Conservation (phyloP, 2,888 invertebrate genomes). For the Mantis religiosa region DNA sequence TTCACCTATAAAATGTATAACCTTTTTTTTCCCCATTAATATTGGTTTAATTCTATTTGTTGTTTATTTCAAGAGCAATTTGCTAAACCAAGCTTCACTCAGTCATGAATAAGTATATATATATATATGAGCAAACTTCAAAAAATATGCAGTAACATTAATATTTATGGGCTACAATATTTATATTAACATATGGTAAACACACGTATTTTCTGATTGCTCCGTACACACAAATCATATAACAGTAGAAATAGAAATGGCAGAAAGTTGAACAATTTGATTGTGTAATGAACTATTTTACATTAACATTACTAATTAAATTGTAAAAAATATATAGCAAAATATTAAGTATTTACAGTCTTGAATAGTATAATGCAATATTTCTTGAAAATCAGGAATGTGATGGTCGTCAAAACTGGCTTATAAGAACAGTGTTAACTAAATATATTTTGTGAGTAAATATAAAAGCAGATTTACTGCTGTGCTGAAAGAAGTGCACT, state of each 20-base stretch:
- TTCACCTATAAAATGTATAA: neutral
- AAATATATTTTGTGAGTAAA: neutral
- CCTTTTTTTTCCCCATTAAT: neutral
- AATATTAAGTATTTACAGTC: slow-evolving; percentile 10
- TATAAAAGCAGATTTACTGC: neutral
- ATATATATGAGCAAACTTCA: neutral
- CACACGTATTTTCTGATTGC: neutral
- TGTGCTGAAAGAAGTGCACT: neutral
- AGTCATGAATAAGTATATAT: neutral
- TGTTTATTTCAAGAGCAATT: neutral
- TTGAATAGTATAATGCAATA: neutral
- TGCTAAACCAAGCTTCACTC: neutral
- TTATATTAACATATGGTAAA: neutral
- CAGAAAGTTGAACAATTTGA: neutral
- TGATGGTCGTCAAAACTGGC: neutral
- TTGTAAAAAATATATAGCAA: slow-evolving; percentile 15
- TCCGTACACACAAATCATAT: neutral
- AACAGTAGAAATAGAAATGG: neutral
- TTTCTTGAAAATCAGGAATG: neutral
- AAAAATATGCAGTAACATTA: neutral
- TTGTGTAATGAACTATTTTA: neutral
- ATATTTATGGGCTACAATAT: neutral
- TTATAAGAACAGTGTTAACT: neutral
- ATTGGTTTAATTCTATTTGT: neutral
- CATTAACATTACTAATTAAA: neutral